Percentiles rank a stretch among this genome's conserved stretches.
These are phyloP conservation scores for Chascanopsetta lugubris DNA, from an alignment of 2,113 vertebrate genomes.

Conservation along the genomic window DNA sequence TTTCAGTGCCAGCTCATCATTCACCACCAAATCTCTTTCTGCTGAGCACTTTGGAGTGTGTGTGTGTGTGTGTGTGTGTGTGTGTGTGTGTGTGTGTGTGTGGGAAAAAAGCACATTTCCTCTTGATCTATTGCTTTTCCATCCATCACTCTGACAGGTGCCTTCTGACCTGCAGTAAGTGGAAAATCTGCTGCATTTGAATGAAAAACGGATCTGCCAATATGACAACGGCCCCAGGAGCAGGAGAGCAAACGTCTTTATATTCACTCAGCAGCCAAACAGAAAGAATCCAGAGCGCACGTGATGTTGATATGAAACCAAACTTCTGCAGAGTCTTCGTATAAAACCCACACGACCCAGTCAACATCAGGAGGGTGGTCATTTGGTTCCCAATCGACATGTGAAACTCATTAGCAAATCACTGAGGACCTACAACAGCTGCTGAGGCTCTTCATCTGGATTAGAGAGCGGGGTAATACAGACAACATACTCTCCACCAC, in stretches of 20 bases:
- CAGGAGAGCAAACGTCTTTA: neutral
- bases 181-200: conserved; percentile 39
- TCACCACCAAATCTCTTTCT: conserved; percentile 75
- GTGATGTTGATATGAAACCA: no score
- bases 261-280: conserved; percentile 8
- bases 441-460: neutral
- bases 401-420: no score
- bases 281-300: neutral
- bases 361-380: neutral
- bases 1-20: conserved; percentile 82
- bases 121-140: conserved; percentile 57
- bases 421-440: neutral
- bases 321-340: neutral
- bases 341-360: neutral
- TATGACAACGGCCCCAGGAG: conserved; percentile 1
- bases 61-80: conserved; percentile 10
- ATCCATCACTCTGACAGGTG: conserved; percentile 74
- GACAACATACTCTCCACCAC: neutral
- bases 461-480: neutral
- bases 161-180: conserved; percentile 58
- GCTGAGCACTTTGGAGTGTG: conserved; percentile 38
- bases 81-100: conserved; percentile 5
- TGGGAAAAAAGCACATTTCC: conserved; percentile 54
- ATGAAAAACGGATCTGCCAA: conserved; percentile 42
- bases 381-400: no score